Percentiles rank a stretch among this genome's conserved stretches.
phyloP scores from a whole-genome alignment of 2,797 vertebrate species.

The Urosaurus nigricauda region DNA sequence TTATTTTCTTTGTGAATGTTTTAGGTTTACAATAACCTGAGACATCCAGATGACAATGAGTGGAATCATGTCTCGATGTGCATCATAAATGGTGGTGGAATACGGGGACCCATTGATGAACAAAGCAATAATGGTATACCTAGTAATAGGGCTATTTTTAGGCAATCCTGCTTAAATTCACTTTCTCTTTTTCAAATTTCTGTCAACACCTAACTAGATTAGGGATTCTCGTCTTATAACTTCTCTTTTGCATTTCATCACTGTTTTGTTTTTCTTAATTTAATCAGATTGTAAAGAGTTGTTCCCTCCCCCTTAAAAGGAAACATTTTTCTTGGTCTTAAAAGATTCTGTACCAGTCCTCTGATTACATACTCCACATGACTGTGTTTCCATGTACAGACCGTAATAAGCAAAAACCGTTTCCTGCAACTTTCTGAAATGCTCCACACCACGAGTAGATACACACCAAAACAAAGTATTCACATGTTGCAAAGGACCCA shows the following conservation, averaged over 20 bases:
- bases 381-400: background rate
- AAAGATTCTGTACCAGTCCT: background rate
- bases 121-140: conserved; percentile 82
- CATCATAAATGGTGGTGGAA: conserved; percentile 87
- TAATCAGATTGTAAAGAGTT: background rate
- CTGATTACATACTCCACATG: background rate
- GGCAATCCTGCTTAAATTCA: background rate
- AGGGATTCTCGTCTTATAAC: background rate
- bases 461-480: too few relatives aligned
- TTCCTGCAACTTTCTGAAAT: background rate
- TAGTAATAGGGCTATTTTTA: background rate
- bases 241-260: background rate
- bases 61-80: conserved; percentile 94
- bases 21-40: conserved; percentile 88
- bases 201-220: background rate
- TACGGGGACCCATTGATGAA: conserved; percentile 89
- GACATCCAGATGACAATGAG: conserved; percentile 72
- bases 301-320: background rate
- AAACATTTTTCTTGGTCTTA: background rate
- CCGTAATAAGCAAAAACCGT: background rate
- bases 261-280: background rate
- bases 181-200: background rate
- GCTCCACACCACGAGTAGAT: too few relatives aligned
- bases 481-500: background rate
- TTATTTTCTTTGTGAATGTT: conserved; percentile 39